Evolutionary conservation across 2,888 invertebrate genomes (phyloP).

Genomic region (Microctonus hyperodae): DNA sequence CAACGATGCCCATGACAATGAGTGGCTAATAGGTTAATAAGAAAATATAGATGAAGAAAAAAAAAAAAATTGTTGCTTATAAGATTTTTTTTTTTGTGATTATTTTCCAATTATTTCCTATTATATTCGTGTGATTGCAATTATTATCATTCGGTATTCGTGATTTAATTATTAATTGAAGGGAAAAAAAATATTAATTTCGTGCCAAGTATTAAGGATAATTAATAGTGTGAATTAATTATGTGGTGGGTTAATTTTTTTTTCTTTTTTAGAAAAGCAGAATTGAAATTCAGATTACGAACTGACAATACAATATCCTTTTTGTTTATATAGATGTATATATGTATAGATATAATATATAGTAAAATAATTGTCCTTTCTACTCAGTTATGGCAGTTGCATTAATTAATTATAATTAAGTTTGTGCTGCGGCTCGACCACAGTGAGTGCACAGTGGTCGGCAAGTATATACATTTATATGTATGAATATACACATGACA

Average conservation of each 20-base stretch:
- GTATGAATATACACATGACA: slow-evolving; percentile 48
- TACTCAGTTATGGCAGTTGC: slow-evolving; percentile 67
- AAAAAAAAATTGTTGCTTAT: not conserved
- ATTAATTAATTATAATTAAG: slow-evolving; percentile 85
- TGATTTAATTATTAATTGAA: not conserved
- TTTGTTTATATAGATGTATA: not conserved
- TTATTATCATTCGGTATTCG: not conserved
- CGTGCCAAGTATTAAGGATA: too few species aligned
- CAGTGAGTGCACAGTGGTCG: slow-evolving; percentile 37
- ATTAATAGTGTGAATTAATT: not conserved
- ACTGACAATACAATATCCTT: not conserved
- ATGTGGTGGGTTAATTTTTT: not conserved
- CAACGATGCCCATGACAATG: not conserved
- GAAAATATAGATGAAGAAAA: not conserved
- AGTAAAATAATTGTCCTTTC: slow-evolving; percentile 58
- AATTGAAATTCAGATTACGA: not conserved
- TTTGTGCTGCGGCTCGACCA: slow-evolving; percentile 74
- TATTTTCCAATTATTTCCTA: not conserved
- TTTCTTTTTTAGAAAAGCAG: not conserved
- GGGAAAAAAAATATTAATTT: too few species aligned
- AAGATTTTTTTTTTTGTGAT: slow-evolving; percentile 7
- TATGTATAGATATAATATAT: slow-evolving; percentile 26
- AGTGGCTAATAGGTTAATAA: not conserved
- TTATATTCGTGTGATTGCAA: not conserved
- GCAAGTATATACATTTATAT: not conserved